Evolutionary conservation across 2,797 vertebrate species (phyloP).

Genomic region (Microtus agrestis): DNA sequence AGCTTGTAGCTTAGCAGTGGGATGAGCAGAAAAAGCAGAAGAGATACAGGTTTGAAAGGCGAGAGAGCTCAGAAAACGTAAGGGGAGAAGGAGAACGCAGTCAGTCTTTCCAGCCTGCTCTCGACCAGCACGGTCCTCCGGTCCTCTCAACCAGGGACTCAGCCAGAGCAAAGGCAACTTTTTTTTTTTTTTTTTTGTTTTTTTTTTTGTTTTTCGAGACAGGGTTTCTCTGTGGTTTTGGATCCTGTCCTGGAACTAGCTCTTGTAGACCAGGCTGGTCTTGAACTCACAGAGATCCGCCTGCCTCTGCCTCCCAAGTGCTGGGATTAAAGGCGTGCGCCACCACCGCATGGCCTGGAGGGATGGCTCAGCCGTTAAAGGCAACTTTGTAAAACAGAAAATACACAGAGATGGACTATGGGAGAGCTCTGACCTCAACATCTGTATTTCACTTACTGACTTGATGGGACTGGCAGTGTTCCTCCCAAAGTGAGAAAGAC

Average conservation of each 20-base stretch:
- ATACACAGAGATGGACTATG: neutral
- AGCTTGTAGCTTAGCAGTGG: neutral
- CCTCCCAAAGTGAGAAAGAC: neutral
- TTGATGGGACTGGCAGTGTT: neutral
- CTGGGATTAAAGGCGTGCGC: too few species aligned
- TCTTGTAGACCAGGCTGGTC: too few species aligned
- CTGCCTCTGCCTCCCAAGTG: too few species aligned
- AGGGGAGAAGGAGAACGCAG: neutral
- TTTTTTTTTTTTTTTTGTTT: too few species aligned
- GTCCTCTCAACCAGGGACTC: neutral
- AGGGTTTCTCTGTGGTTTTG: too few species aligned
- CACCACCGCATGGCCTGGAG: too few species aligned
- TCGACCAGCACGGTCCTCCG: conserved; percentile 17
- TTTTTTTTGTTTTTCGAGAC: too few species aligned
- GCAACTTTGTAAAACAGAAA: conserved; percentile 20
- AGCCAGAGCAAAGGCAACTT: conserved; percentile 20
- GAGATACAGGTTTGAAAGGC: neutral
- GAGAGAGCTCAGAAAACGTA: neutral
- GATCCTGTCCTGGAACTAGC: too few species aligned
- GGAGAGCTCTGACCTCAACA: neutral
- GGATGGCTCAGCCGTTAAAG: too few species aligned
- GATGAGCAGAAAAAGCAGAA: neutral
- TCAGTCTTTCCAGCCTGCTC: neutral
- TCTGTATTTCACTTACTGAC: neutral
- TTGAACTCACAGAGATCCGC: too few species aligned